Base-by-base conservation (phyloP, 2,888 invertebrate genomes). In the Iselma pallidipennis region DNA sequence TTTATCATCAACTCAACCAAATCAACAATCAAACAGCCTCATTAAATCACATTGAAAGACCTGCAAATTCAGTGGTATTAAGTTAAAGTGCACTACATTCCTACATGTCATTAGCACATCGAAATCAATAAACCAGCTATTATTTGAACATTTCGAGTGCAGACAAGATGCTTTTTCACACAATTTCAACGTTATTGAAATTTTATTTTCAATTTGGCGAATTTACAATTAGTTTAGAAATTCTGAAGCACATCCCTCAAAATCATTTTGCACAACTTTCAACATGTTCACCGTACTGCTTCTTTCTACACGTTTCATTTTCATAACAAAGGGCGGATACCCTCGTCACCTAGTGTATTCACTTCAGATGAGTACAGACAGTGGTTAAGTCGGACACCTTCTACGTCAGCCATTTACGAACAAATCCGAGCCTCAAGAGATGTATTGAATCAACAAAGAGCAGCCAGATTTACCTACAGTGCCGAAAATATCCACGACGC, bases 301-400 rank as follows among this genome's bases (percentile, higher is more conserved):
- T 61, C 59, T 61, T 50, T 64, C 51, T 61, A 64, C 60, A 64
- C 64, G 55, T 64, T 64, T 61, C 60, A 64, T 61, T 61, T 63
- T 57, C 59, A 63, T 63, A 63, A 66, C 48, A 59, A 75, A 80
- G 78, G 80, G 71, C 73, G 76, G 71, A 74, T 74, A 76, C 78
- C 78, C 67, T 79, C 79, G 74, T 80, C 80, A 76, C 72, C 79
- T 75, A 80, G 78, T 80, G 78, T 94, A 80, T 95, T 95, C 84
- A 94, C 94, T 69, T 92, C 94, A 76, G 95, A 94, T 82, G 95
- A 95, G 82, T 95, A 96, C 81, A 89, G 95, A 70, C 94, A 95
- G 71, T 96, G 96, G 96, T 82, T 96, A 77, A 90, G 94, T 66
- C 88, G 94, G 55, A 92, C 93, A 9, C 94, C 94, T 0, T 95